These are phyloP conservation scores for Atta cephalotes DNA, from an alignment of 1,140 invertebrate species.

Conservation along the genomic window DNA sequence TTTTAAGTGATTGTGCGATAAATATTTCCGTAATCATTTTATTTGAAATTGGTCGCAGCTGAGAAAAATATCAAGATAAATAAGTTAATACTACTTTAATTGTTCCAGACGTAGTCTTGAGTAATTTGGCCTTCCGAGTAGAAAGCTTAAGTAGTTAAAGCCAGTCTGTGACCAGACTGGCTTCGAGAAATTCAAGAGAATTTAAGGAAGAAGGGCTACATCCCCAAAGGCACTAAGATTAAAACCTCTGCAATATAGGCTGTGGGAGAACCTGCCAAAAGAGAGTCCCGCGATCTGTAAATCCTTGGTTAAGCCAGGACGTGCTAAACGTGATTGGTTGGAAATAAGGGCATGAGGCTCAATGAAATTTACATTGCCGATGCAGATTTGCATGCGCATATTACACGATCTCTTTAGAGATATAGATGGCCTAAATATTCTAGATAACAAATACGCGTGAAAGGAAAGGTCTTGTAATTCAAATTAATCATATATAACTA, in stretches of 20 bases:
- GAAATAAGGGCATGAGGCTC: slow-evolving; percentile 26
- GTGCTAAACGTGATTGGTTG: slow-evolving; percentile 44
- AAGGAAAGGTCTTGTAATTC: background rate
- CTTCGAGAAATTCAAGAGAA: slow-evolving; percentile 37
- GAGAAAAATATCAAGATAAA: slow-evolving; percentile 29
- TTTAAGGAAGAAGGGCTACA: slow-evolving; percentile 43
- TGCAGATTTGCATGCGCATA: slow-evolving; percentile 49
- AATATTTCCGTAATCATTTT: slow-evolving; percentile 16
- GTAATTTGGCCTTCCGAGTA: slow-evolving; percentile 14
- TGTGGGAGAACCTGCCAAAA: slow-evolving; percentile 44
- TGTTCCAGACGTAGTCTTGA: background rate
- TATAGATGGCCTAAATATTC: slow-evolving; percentile 32
- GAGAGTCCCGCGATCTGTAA: slow-evolving; percentile 53
- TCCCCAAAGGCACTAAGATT: slow-evolving; percentile 36
- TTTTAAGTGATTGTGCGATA: background rate
- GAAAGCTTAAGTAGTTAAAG: slow-evolving; percentile 44
- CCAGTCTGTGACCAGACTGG: slow-evolving; percentile 3
- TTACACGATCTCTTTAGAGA: slow-evolving; percentile 42
- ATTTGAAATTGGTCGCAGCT: slow-evolving; percentile 13
- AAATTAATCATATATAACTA: background rate
- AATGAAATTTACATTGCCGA: slow-evolving; percentile 51
- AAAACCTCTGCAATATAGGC: slow-evolving; percentile 44
- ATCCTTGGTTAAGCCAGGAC: slow-evolving; percentile 46
- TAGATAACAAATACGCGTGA: slow-evolving; percentile 28
- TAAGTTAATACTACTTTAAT: slow-evolving; percentile 29